These are phyloP conservation scores for Sclerodermus sp. DNA, from an alignment of 2,888 invertebrate species.

Conservation along the genomic window DNA sequence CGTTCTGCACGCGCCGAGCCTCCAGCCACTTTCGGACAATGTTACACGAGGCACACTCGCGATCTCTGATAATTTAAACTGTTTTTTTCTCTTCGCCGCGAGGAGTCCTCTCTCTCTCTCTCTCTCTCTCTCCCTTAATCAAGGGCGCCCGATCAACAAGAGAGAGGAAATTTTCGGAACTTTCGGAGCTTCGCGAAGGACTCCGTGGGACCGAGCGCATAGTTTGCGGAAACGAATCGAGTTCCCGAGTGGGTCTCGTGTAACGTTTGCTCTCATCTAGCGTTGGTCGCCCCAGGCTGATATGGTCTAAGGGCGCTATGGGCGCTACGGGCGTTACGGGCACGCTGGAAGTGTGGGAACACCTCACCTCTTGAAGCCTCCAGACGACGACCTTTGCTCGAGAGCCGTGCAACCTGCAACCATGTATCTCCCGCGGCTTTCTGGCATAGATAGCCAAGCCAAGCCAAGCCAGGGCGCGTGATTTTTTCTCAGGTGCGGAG, in stretches of 20 bases:
- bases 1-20: slow-evolving; percentile 57
- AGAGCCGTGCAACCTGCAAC: slow-evolving; percentile 42
- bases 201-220: no score
- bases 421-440: slow-evolving; percentile 27
- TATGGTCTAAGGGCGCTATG: no score
- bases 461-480: not conserved
- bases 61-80: no score
- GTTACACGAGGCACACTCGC: slow-evolving; percentile 44
- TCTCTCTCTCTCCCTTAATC: no score
- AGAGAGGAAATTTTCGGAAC: no score
- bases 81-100: no score
- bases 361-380: slow-evolving; percentile 46
- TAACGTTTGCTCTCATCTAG: slow-evolving; percentile 35
- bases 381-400: slow-evolving; percentile 44
- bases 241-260: slow-evolving; percentile 32
- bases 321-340: slow-evolving; percentile 45
- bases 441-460: not conserved
- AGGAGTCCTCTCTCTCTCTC: no score
- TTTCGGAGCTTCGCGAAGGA: no score
- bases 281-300: slow-evolving; percentile 43
- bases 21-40: slow-evolving; percentile 47
- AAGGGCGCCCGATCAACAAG: no score
- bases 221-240: no score
- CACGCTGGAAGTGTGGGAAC: slow-evolving; percentile 53
- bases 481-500: not conserved